Conservation (phyloP, 2,113 vertebrate genomes). For the Astatoreochromis straeleni region DNA sequence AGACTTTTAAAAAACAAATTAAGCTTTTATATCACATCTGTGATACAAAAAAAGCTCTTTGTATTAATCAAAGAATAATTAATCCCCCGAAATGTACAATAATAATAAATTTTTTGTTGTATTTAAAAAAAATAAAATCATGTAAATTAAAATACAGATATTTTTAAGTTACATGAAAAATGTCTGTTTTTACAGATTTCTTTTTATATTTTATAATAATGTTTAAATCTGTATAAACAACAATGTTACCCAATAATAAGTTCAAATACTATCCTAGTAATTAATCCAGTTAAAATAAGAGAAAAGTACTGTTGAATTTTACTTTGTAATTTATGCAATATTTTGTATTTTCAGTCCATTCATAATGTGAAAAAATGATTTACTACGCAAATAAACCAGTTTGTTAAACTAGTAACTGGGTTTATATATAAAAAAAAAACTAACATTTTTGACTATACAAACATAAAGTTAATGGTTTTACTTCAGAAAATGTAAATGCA, state of each 20-base stretch:
- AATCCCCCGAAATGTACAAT: not conserved
- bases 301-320: not conserved
- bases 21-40: not conserved
- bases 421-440: not conserved
- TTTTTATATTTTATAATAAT: not conserved
- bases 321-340: not conserved
- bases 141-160: not conserved
- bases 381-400: fast-evolving
- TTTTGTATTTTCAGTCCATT: not conserved
- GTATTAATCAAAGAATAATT: not conserved
- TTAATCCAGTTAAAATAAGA: not conserved
- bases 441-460: not conserved
- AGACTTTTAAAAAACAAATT: not conserved
- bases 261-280: not conserved
- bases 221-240: not conserved
- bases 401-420: not conserved
- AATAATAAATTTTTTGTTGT: not conserved
- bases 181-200: not conserved
- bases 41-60: not conserved
- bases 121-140: not conserved
- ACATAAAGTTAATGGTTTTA: not conserved
- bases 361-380: not conserved
- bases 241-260: not conserved
- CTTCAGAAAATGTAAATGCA: not conserved
- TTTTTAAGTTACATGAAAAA: not conserved